Percentiles rank a stretch among this genome's conserved stretches.
Conservation (phyloP, 1,140 invertebrate species). For the Drosophila dunni region DNA sequence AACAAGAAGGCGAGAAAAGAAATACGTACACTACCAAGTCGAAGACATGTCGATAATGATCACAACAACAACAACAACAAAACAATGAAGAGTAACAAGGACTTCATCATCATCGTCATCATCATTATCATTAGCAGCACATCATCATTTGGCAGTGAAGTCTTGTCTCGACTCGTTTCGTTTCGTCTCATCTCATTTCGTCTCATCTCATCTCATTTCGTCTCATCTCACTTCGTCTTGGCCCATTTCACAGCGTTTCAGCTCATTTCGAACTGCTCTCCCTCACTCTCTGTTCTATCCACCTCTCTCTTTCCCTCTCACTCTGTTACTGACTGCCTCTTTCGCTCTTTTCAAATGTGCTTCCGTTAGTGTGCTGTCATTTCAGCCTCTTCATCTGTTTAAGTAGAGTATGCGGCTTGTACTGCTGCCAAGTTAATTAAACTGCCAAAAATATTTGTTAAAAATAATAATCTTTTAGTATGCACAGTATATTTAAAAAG, state of each 20-base stretch:
- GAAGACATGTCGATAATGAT: conserved; percentile 56
- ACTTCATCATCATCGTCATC: conserved; percentile 50
- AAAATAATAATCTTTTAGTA: conserved; percentile 1
- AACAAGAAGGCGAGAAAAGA: conserved; percentile 17
- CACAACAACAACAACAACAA: conserved; percentile 26
- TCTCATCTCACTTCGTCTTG: conserved; percentile 13
- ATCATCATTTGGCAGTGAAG: conserved; percentile 71
- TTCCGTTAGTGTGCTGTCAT: conserved; percentile 50
- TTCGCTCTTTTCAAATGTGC: conserved; percentile 37
- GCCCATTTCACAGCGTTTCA: conserved; percentile 7
- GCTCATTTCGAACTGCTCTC: not conserved
- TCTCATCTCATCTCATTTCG: not conserved
- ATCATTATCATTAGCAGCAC: conserved; percentile 65
- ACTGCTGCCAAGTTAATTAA: conserved; percentile 27
- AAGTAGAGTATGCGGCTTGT: conserved; percentile 22
- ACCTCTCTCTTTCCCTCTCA: not conserved
- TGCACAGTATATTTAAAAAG: no score
- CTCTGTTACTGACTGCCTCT: not conserved
- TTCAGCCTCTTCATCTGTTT: conserved; percentile 12
- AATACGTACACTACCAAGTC: not conserved
- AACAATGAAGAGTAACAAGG: conserved; percentile 4
- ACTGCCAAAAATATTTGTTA: not conserved
- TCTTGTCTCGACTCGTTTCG: conserved; percentile 25
- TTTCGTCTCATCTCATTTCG: conserved; percentile 4
- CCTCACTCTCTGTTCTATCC: not conserved